These are phyloP conservation scores for Patella pellucida DNA, from an alignment of 2,888 invertebrate genomes.

Conservation along the genomic window DNA sequence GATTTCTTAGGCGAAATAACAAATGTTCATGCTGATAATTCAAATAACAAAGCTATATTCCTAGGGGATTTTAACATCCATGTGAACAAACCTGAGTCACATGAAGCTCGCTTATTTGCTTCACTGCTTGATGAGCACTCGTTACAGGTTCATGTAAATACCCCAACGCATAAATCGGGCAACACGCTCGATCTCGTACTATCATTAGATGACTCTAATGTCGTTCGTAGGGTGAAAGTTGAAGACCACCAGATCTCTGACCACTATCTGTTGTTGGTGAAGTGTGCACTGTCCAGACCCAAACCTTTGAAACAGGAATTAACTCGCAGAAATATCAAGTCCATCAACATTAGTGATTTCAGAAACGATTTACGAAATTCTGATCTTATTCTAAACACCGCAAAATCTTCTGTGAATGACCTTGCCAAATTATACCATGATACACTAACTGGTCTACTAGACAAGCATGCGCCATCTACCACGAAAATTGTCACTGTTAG, in stretches of 20 bases:
- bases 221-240: slow-evolving; percentile 7
- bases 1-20: neutral
- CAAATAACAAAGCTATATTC: neutral
- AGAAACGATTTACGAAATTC: neutral
- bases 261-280: too few species aligned
- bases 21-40: neutral
- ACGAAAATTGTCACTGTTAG: neutral
- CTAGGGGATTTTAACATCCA: slow-evolving; percentile 14
- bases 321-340: slow-evolving; percentile 2
- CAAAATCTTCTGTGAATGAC: too few species aligned
- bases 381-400: neutral
- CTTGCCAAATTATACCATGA: too few species aligned
- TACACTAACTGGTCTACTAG: too few species aligned
- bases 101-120: too few species aligned
- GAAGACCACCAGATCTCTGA: slow-evolving; percentile 15
- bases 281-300: too few species aligned
- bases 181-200: neutral
- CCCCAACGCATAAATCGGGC: slow-evolving; percentile 12
- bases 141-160: slow-evolving; percentile 1
- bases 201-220: neutral
- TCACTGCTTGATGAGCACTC: slow-evolving; percentile 3
- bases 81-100: neutral
- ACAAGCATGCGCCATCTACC: slow-evolving; percentile 14
- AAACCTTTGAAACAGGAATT: neutral
- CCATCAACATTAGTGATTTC: slow-evolving; percentile 4